A percentile compares a stretch with the other conserved stretches of the same genome.
Evolutionary conservation across 2,888 invertebrate species (phyloP).

Genomic region (Cantharis flavilabris): DNA sequence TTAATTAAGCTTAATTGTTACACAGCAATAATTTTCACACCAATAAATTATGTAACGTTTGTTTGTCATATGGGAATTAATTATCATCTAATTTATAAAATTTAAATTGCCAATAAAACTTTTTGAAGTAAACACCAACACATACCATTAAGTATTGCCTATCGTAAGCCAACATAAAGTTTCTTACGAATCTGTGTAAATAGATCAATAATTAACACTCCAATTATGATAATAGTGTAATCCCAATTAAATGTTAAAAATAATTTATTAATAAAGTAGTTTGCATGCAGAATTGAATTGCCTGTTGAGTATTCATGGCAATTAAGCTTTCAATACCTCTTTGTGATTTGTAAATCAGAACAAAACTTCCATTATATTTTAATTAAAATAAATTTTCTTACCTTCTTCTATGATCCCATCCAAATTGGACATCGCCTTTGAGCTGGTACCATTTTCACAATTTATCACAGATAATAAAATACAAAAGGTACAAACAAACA

Average conservation of each 20-base stretch:
- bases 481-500: neutral
- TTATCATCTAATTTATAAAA: neutral
- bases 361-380: too few species aligned
- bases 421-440: too few species aligned
- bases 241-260: neutral
- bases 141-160: too few species aligned
- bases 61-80: neutral
- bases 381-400: neutral
- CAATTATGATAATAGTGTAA: neutral
- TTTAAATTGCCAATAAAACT: neutral
- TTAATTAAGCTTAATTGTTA: neutral
- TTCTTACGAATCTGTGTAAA: neutral
- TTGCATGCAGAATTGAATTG: neutral
- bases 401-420: neutral
- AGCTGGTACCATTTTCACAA: neutral
- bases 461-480: neutral
- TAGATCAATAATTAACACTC: neutral
- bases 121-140: neutral
- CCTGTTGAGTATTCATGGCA: neutral
- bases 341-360: too few species aligned
- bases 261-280: neutral
- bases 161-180: neutral
- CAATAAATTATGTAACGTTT: neutral
- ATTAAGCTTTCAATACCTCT: neutral
- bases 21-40: neutral